Evolutionary conservation across 2,113 vertebrate species (phyloP), one percentile per base, ranked within the genome.

Genomic region (Mus spicilegus): DNA sequence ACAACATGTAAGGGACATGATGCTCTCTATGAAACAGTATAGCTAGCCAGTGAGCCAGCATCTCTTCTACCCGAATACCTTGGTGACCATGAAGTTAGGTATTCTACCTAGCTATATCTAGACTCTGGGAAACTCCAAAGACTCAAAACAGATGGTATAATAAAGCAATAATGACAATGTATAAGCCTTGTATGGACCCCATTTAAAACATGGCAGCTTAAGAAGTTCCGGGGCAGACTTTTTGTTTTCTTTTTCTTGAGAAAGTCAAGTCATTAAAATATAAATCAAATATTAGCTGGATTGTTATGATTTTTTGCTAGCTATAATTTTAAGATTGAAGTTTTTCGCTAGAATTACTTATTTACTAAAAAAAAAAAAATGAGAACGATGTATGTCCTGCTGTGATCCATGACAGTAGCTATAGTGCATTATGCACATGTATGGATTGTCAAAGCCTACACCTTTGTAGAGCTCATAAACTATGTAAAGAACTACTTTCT

Each of bases 1-100:
- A 7, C 8, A n/a, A 13, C 24, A 39, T 2, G 30, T 5, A 5
- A 22, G 49, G 72, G 88, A 30, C 0, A 8, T 1, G 5, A 8
- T 14, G 4, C 5, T 36, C 17, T 42, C 28, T 9, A 22, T 26
- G 30, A 76, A 75, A 75, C 14, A 92, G 56, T 78, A 24, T 90
- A 49, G 81, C 56, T 42, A 58, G 75, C 54, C 39, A 87, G 30
- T 20, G 30, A 56, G 11, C 7, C 6, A 36, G 49, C 26, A 30
- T 76, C 11, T 24, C 65, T 39, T 69, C 49, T 16, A 75, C 0
- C 10, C 76, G 69, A 73, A 42, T 7, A 54, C 26, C n/a, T 17
- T 80, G 78, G 16, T 82, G 86, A 72, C 3, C 10, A 33, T 76
- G 75, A 86, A 72, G 51, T 56, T 84, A 65, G 46, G 39, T 63